Evolutionary conservation across 2,888 invertebrate genomes (phyloP), one percentile per base, ranked within the genome.

Genomic region (Ectemnius cavifrons): DNA sequence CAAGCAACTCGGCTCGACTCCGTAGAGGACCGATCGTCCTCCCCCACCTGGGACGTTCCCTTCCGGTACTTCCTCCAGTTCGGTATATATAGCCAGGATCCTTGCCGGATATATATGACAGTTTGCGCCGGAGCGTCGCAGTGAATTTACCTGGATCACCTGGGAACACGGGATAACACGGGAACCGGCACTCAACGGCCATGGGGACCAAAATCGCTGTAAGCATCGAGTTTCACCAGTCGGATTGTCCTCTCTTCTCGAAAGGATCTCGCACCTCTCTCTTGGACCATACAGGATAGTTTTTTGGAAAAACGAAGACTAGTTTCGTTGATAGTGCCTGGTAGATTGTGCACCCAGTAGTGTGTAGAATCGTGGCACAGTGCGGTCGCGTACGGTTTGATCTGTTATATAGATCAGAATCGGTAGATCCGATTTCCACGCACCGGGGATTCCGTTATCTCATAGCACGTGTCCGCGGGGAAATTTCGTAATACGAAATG

Each of bases 51-150:
- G 4, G 46, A 63, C 66, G 49, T 37, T 37, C 68, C 79, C 84
- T 85, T 88, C 86, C 84, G 85, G 82, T 84, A 85, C 80, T 85
- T 86, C 85, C 83, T 84, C 81, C 78, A 74, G 64, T 73, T 75
- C 75, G 75, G 84, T 85, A 84, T 89, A 90, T 89, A 90, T 85
- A 90, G 85, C 79, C 80, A 83, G 84, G 79, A 73, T 77, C 76
- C 79, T 78, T 74, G 81, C 80, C 76, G 84, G 85, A 86, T 89
- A 87, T 88, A 88, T 89, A 87, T 88, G 85, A 87, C 88, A 90
- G 90, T 90, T 84, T 85, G 80, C 84, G 57, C 67, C 73, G 64
- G 63, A 18, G 68, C 68, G 72, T 58, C 67, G 77, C 61, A 52
- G 68, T 52, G 75, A 71, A 74, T 69, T 73, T 74, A 77, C 28